Evolutionary conservation across 2,888 invertebrate species (phyloP).

Genomic region (Argynnis bischoffii): DNA sequence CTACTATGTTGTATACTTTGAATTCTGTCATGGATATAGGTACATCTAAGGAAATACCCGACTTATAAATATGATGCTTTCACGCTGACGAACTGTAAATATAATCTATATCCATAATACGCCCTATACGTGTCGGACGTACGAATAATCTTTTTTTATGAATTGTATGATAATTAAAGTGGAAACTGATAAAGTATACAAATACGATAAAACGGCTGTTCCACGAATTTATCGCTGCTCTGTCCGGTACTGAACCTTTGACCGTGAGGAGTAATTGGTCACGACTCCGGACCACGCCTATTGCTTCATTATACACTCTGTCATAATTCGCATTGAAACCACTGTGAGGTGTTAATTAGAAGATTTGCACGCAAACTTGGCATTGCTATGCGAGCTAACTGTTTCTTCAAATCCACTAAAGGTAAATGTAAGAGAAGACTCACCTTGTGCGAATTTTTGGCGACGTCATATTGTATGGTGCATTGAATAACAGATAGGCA

Average conservation of each 20-base stretch:
- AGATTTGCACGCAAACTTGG: conserved; percentile 29
- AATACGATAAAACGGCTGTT: background rate
- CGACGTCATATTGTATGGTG: background rate
- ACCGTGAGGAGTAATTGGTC: conserved; percentile 26
- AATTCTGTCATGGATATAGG: too few relatives aligned
- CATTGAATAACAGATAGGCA: background rate
- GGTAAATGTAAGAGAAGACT: background rate
- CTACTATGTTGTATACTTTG: too few relatives aligned
- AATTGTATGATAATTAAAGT: too few relatives aligned
- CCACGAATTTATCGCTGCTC: background rate
- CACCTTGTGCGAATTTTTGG: background rate
- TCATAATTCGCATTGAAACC: conserved; percentile 31
- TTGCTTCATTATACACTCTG: conserved; percentile 28
- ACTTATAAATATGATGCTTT: too few relatives aligned
- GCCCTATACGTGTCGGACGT: too few relatives aligned
- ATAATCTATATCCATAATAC: too few relatives aligned
- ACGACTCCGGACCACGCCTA: conserved; percentile 19
- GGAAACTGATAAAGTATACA: background rate
- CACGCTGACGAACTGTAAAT: too few relatives aligned
- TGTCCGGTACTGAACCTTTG: conserved; percentile 19
- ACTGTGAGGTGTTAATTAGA: conserved; percentile 33
- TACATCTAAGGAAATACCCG: too few relatives aligned
- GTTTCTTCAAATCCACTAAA: conserved; percentile 16
- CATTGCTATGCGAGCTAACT: conserved; percentile 26
- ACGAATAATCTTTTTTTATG: too few relatives aligned